Evolutionary conservation across 2,797 vertebrate species (phyloP).

Genomic region (Dipus sagitta): DNA sequence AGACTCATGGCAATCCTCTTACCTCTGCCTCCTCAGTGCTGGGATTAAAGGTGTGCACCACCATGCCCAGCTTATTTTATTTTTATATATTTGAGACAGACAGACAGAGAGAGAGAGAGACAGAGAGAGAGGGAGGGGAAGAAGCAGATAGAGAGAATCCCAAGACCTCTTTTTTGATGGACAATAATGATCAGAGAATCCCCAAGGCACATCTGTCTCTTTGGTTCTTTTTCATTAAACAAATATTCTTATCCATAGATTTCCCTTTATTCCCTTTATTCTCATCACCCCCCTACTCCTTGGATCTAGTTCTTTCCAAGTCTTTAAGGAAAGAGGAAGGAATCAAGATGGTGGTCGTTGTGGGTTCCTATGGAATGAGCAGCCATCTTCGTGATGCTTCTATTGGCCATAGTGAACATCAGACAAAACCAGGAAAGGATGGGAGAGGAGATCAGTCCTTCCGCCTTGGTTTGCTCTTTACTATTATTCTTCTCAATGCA

Average conservation of each 20-base stretch:
- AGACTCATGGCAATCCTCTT: no score
- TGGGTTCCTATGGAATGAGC: background rate
- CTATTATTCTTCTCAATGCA: slow-evolving; percentile 36
- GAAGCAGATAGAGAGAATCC: no score
- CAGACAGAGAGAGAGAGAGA: no score
- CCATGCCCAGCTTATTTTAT: no score
- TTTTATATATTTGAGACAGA: no score
- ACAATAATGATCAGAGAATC: slow-evolving; percentile 18
- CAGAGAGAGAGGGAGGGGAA: no score
- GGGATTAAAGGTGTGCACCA: no score
- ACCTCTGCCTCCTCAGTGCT: no score
- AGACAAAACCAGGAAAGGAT: background rate
- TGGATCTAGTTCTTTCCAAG: background rate
- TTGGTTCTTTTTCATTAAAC: slow-evolving; percentile 76
- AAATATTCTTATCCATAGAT: slow-evolving; percentile 75
- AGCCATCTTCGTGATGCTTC: background rate
- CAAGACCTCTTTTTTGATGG: background rate
- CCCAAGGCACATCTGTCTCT: background rate
- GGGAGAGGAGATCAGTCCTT: background rate
- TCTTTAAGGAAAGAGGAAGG: slow-evolving; percentile 16
- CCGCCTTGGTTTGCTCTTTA: background rate
- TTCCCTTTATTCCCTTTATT: background rate
- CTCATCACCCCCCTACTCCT: slow-evolving; percentile 4
- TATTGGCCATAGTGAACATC: background rate
- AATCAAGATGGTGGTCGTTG: slow-evolving; percentile 36